phyloP scores from a whole-genome alignment of 2,888 invertebrate genomes.

The Silvanus unidentatus region DNA sequence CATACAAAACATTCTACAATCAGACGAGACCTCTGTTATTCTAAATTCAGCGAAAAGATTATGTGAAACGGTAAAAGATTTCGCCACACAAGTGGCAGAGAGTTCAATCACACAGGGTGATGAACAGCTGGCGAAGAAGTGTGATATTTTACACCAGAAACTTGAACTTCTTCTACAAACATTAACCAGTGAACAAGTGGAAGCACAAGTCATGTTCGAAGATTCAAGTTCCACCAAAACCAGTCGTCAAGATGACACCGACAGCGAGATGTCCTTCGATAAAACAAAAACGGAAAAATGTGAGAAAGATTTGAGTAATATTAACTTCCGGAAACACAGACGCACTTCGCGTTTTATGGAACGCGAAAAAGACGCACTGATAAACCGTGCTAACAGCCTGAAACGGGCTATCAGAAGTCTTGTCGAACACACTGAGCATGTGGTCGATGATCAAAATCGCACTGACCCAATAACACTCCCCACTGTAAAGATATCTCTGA shows the following conservation, averaged over 20 bases:
- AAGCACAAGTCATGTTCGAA: constrained; percentile 23
- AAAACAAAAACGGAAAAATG: constrained; percentile 40
- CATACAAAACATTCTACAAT: constrained; percentile 79
- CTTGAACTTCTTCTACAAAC: constrained; percentile 67
- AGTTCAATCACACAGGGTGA: constrained; percentile 54
- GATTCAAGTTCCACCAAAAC: constrained; percentile 25
- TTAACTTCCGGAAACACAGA: constrained; percentile 44
- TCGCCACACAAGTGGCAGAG: constrained; percentile 59
- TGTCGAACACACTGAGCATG: constrained; percentile 72
- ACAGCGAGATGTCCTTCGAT: constrained; percentile 44
- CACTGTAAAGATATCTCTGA: constrained; percentile 38
- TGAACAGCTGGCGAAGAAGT: constrained; percentile 59
- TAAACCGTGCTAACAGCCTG: constrained; percentile 70
- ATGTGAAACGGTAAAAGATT: constrained; percentile 74
- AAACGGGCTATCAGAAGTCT: constrained; percentile 76
- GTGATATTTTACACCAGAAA: constrained; percentile 69
- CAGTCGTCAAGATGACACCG: constrained; percentile 38
- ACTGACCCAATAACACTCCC: constrained; percentile 34
- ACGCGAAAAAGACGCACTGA: constrained; percentile 53
- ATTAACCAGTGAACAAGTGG: constrained; percentile 61
- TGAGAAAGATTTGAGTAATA: constrained; percentile 46
- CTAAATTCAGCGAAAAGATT: constrained; percentile 65
- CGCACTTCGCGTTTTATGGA: constrained; percentile 47
- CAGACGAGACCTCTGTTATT: constrained; percentile 67
- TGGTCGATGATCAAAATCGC: constrained; percentile 55